Base-by-base conservation (phyloP, 2,888 invertebrate genomes). In the Drosophila setosimentum region DNA sequence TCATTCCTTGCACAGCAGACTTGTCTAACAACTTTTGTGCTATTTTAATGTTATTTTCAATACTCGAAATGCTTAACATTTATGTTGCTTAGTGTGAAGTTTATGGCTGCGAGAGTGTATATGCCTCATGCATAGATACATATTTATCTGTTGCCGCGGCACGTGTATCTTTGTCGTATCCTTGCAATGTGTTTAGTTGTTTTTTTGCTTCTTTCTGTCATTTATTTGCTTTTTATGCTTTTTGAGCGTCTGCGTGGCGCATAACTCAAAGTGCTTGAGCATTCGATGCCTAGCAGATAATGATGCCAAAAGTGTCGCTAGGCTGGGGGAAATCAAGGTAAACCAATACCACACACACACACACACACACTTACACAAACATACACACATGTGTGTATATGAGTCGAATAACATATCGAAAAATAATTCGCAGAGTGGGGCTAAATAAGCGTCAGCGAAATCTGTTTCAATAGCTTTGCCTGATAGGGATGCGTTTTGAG, bases 251-350 rank as follows among this genome's bases (percentile, higher is more conserved):
- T 87, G 85, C 82, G 67, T 48, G 68, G 61, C 81, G 83, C 90
- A 88, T 89, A 83, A 88, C 80, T 90, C 85, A 90, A 89, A 82
- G 85, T 75, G 81, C 77, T 89, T 80, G 76, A 87, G 83, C 80
- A 75, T 80, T 69, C 87, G 85, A 83, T 90, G 81, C 71, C 78
- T 74, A 76, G 82, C 80, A 88, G 88, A 90, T 90, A 90, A 90
- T 90, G 88, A 88, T 89, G 88, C 83, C 70, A 74, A 84, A 85
- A 88, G 88, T 86, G 83, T 83, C 87, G 79, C 75, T 55, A 60
- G 68, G 60, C 53, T 57, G 58, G 45, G 64, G 48, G 48, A 60
- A 72, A 78, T 73, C 68, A 83, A 85, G 86, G 86, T 88, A 82
- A 86, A 74, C 73, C 78, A 80, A 87, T 73, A 63, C 76, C 68